Percentiles rank a stretch among this genome's conserved stretches.
phyloP scores from a whole-genome alignment of 2,888 invertebrate species.

The Cheilosia variabilis region DNA sequence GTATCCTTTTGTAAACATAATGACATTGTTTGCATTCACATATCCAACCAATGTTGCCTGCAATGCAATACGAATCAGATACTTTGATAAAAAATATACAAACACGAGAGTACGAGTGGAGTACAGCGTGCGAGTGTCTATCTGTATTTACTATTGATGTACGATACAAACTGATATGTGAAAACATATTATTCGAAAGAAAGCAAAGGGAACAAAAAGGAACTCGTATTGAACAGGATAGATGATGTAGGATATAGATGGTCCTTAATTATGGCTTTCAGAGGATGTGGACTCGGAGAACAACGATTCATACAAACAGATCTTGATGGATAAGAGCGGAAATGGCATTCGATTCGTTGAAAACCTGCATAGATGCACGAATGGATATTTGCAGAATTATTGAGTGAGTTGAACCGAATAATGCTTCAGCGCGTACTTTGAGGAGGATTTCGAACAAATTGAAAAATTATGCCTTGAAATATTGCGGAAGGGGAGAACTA shows the following conservation, averaged over 20 bases:
- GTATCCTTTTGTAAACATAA: constrained; percentile 28
- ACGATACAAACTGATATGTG: background rate
- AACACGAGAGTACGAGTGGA: background rate
- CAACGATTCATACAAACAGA: background rate
- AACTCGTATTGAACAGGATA: constrained; percentile 5
- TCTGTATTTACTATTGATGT: background rate
- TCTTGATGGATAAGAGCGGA: background rate
- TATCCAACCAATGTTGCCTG: background rate
- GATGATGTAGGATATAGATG: too few species aligned
- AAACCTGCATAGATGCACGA: too few species aligned
- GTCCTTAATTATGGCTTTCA: constrained; percentile 11
- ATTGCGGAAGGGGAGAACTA: too few species aligned
- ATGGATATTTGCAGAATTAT: too few species aligned
- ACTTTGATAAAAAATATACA: background rate
- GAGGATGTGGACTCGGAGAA: background rate
- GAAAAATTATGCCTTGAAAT: too few species aligned
- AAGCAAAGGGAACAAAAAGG: too few species aligned
- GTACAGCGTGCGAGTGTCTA: background rate
- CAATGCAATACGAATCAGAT: constrained; percentile 1
- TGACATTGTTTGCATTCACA: constrained; percentile 37
- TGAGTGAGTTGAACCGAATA: too few species aligned
- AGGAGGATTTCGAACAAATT: too few species aligned
- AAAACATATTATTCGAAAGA: constrained; percentile 6
- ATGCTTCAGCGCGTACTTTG: too few species aligned
- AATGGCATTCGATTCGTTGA: background rate